Base-by-base conservation (phyloP, 2,888 invertebrate species). In the Bursaphelenchus okinawaensis region DNA sequence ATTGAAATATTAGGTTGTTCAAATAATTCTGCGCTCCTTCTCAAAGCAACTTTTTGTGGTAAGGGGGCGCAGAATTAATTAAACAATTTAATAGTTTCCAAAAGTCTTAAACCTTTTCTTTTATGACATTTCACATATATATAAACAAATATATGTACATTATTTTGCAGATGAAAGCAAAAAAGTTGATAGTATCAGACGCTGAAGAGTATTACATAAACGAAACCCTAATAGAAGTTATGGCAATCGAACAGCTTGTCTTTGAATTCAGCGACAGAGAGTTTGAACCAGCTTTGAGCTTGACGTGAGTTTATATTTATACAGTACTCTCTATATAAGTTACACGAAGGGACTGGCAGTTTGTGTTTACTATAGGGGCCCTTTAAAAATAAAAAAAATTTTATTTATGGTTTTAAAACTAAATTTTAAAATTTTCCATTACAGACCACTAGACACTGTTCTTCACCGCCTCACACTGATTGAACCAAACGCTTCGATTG, bases 161-260 rank as follows among this genome's bases (percentile, higher is more conserved):
- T n/a, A n/a, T n/a, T n/a, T 54, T 54, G 12, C 23, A 54, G 54
- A 27, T 26, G 26, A 54, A 54, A 54, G 19, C 26, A 12, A 54
- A 54, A 19, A 54, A 24, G 54, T n/a, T 54, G 54, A 19, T 54
- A 19, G 54, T 54, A 19, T 23, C 23, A 19, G 26, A 54, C 19
- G 54, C 54, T n/a, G 54, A 54, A 16, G 54, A 54, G 19, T 54
- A 24, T 26, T 54, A 24, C 54, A 19, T 54, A 27, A 54, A 54
- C 7, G 54, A 24, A 12, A 23, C 54, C n/a, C 23, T 54, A 4
- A 54, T 54, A 4, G 26, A 23, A n/a, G 26, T 24, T 26, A 54
- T 54, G 54, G 19, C 12, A 54, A 19, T 54, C 16, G 26, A 54
- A 4, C 16, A 54, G 54, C 26, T 54, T 12, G 19, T 26, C 19